Base-by-base conservation (phyloP, 2,113 vertebrate genomes). In the Octodon degus region DNA sequence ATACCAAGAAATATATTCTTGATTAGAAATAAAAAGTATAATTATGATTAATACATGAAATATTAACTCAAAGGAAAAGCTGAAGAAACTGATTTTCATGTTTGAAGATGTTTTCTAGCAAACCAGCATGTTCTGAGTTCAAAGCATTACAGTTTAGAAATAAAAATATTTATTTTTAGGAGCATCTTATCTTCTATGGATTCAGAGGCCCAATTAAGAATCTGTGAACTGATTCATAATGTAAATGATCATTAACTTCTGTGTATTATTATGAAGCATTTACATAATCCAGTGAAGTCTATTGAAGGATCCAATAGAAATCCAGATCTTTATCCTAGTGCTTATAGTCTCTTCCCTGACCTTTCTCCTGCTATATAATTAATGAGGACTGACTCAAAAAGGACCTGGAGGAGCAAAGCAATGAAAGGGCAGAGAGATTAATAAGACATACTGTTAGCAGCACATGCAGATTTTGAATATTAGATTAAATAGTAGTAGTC, bases 131-230 rank as follows among this genome's bases (percentile, higher is more conserved):
- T 11, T 6, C 89, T 60, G n/a, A 93, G 91, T 70, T 83, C 12
- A 93, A 95, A 90, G 43, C 19, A 91, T 37, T 81, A 76, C 55
- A 55, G 62, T 76, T 95, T 60, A 95, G n/a, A 5, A 93, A 94
- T 63, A 25, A 92, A 67, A 94, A 20, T 17, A 43, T 4, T 55
- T 17, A 55, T 37, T 93, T 94, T 96, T 81, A 50, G 67, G 32
- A 60, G 0, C 1, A 58, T 63, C 8, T 76, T 91, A 53, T 67
- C 22, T 68, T 65, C 86, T 93, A 60, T 32, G 32, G 25, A 20
- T 65, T 32, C 43, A 91, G 89, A 63, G 4, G 7, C 1, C 10
- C 67, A 94, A 34, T 88, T 79, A 72, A 77, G 17, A 90, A 50
- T 89, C 47, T 89, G 3, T 86, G 4, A 58, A 55, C 58, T 86